Evolutionary conservation across 2,113 vertebrate genomes (phyloP), one percentile per base, ranked within the genome.

Genomic region (Callionymus lyra): DNA sequence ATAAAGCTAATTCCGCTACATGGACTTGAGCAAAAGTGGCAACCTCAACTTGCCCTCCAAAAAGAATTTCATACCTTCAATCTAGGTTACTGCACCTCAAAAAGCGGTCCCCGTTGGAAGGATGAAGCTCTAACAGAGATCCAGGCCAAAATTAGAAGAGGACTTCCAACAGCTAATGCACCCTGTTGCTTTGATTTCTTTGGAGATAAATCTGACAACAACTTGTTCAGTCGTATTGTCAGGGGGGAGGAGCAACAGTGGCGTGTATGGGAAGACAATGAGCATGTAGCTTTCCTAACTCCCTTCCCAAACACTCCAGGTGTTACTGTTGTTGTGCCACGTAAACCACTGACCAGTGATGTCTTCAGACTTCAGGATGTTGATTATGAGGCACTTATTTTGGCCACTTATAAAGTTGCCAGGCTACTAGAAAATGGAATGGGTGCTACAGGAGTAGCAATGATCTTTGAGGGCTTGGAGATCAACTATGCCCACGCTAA

Each of bases 401-500:
- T 75, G 38, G 82, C 84, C 8, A 41, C 66, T 27, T 67, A 59
- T 15, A 75, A 76, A 54, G 81, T 83, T 40, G 77, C 84, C 17
- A 38, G 13, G 31, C 77, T 85, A 9, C 21, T 87, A 10, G 40
- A 75, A 57, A 41, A 81, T 10, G 80, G 74, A 8, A 68, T 84
- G 74, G 61, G 56, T 43, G 77, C 82, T 47, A 38, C 3, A 57
- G 69, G 60, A n/a, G 69, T 86, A 46, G 82, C 79, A 3, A 42
- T 87, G 32, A 84, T 86, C 58, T 84, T 86, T 63, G 86, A 87
- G 42, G 84, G 86, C 11, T 71, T 80, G 47, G 77, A 87, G 64
- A 77, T 86, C 6, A 71, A 87, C 47, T 85, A 86, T 47, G 83
- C 84, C 31, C 84, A 87, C 56, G 70, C 52, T 17, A 87, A 87